These are phyloP conservation scores for human DNA, from an alignment of 2,113 vertebrate species.

Conservation along the genomic window DNA sequence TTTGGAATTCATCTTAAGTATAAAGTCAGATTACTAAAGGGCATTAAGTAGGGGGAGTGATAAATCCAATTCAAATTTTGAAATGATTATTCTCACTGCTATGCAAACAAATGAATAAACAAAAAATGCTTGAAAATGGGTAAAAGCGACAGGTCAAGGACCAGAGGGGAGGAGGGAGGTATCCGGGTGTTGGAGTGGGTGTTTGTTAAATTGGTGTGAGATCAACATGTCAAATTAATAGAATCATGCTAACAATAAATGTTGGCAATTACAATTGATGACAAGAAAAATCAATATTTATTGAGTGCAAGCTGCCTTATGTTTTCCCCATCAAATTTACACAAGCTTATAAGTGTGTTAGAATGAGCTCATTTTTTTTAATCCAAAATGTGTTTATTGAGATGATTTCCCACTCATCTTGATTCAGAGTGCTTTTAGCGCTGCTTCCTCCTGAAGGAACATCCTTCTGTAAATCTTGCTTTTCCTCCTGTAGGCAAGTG, in stretches of 20 bases:
- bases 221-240: constrained; percentile 27
- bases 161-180: rapidly evolving
- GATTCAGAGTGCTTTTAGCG: no score
- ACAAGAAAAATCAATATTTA: constrained; percentile 50
- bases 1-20: background rate
- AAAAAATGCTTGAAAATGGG: background rate
- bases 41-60: background rate
- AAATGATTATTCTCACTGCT: background rate
- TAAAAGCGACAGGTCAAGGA: background rate
- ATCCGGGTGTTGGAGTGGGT: background rate
- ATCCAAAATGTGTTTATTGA: no score
- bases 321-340: background rate
- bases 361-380: background rate
- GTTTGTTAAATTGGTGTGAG: background rate
- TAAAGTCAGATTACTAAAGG: background rate
- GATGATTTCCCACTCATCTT: no score
- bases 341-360: background rate
- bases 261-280: constrained; percentile 43
- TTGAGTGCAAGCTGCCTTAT: constrained; percentile 29
- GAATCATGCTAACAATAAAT: constrained; percentile 30
- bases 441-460: no score
- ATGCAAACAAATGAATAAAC: background rate
- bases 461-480: no score
- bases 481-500: no score
- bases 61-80: background rate